Conservation (phyloP, 1,140 invertebrate species). For the Camponotus floridanus region DNA sequence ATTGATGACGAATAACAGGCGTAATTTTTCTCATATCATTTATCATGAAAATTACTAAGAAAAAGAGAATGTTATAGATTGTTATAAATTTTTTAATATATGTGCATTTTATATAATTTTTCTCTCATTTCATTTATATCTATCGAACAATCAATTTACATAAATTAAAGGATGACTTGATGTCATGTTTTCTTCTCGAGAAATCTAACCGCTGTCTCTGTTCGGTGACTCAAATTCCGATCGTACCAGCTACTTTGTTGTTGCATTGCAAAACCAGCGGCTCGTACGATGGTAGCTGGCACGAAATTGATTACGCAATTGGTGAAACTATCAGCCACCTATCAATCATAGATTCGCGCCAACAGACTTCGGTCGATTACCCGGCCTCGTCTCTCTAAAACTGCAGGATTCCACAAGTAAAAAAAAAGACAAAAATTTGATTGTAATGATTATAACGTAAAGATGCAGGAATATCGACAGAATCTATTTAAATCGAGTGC, state of each 20-base stretch:
- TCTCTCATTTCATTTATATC: not conserved
- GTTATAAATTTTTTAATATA: not conserved
- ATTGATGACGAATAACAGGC: not conserved
- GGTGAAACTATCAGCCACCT: slow-evolving; percentile 81
- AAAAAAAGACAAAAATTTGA: not conserved
- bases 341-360: slow-evolving; percentile 72
- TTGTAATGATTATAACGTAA: not conserved
- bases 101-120: not conserved
- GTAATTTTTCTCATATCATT: not conserved
- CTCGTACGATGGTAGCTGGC: slow-evolving; percentile 60
- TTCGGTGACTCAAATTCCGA: slow-evolving; percentile 14
- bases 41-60: not conserved
- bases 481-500: not conserved
- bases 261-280: slow-evolving; percentile 61
- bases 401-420: not conserved
- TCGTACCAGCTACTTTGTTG: slow-evolving; percentile 46
- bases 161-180: not conserved
- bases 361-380: slow-evolving; percentile 43
- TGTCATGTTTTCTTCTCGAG: not conserved
- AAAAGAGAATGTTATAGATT: not conserved
- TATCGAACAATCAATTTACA: not conserved
- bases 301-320: slow-evolving; percentile 79
- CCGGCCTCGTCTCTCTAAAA: not conserved
- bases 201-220: slow-evolving; percentile 8
- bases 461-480: not conserved